Conservation (phyloP, 2,888 invertebrate genomes). For the Agrotis segetum region DNA sequence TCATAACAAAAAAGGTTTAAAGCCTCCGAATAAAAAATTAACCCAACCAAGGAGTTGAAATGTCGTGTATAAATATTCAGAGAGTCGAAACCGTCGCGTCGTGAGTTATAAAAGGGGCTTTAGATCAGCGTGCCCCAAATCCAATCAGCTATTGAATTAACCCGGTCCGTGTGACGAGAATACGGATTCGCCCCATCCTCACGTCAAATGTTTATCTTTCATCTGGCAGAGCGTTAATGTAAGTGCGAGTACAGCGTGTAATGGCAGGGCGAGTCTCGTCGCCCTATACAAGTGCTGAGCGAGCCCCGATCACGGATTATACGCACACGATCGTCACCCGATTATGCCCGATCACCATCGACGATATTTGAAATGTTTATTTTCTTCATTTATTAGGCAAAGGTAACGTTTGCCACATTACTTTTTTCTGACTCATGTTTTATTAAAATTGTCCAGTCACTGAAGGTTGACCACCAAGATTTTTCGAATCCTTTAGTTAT, state of each 20-base stretch:
- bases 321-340: slow-evolving; percentile 62
- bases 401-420: slow-evolving; percentile 15
- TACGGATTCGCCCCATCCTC: slow-evolving; percentile 88
- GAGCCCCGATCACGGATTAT: slow-evolving; percentile 69
- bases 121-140: slow-evolving; percentile 88
- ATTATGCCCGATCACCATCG: slow-evolving; percentile 58
- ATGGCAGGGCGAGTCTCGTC: slow-evolving; percentile 73
- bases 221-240: slow-evolving; percentile 87
- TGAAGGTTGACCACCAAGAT: slow-evolving; percentile 6
- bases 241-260: slow-evolving; percentile 84
- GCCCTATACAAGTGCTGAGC: slow-evolving; percentile 79
- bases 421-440: slow-evolving; percentile 15
- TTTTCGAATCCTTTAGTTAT: slow-evolving; percentile 10
- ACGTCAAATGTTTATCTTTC: slow-evolving; percentile 91
- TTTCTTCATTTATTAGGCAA: slow-evolving; percentile 32
- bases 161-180: slow-evolving; percentile 90
- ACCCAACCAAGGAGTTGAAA: slow-evolving; percentile 41
- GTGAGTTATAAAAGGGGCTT: slow-evolving; percentile 78
- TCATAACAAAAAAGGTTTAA: slow-evolving; percentile 44
- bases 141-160: slow-evolving; percentile 91
- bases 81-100: slow-evolving; percentile 64
- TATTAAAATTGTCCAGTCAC: slow-evolving; percentile 16
- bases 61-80: slow-evolving; percentile 54
- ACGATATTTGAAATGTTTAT: slow-evolving; percentile 58
- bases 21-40: slow-evolving; percentile 35